Evolutionary conservation across 2,797 vertebrate species (phyloP).

Genomic region (Linurgus olivaceus): DNA sequence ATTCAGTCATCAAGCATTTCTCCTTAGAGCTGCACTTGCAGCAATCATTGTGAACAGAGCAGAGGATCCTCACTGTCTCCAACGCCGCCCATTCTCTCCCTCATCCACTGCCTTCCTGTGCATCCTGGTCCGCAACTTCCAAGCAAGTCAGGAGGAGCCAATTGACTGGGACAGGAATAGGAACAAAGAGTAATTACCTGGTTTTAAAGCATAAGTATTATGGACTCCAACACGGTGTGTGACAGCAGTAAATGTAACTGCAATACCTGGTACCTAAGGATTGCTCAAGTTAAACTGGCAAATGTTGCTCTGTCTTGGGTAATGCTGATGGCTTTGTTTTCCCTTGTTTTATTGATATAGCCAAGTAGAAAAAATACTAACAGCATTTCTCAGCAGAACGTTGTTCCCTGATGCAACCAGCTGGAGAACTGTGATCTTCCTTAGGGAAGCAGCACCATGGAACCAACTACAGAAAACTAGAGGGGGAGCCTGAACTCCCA

Average conservation of each 20-base stretch:
- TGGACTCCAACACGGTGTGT: background rate
- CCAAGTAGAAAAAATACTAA: background rate
- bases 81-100: rapidly evolving
- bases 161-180: background rate
- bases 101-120: background rate
- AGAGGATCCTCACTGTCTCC: background rate
- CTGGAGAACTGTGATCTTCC: background rate
- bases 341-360: background rate
- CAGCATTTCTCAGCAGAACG: background rate
- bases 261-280: background rate
- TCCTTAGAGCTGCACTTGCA: background rate
- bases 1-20: background rate
- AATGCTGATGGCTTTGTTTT: background rate
- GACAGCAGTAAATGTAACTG: background rate
- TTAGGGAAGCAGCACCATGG: background rate
- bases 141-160: background rate
- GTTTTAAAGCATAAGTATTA: background rate
- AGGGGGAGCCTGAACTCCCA: background rate
- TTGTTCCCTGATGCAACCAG: background rate
- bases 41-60: background rate
- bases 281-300: background rate
- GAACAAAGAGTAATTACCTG: background rate
- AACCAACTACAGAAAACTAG: background rate
- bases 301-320: background rate
- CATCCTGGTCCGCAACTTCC: background rate